These are phyloP conservation scores for Danio jaintianensis DNA, from an alignment of 2,797 vertebrate species.

Conservation along the genomic window DNA sequence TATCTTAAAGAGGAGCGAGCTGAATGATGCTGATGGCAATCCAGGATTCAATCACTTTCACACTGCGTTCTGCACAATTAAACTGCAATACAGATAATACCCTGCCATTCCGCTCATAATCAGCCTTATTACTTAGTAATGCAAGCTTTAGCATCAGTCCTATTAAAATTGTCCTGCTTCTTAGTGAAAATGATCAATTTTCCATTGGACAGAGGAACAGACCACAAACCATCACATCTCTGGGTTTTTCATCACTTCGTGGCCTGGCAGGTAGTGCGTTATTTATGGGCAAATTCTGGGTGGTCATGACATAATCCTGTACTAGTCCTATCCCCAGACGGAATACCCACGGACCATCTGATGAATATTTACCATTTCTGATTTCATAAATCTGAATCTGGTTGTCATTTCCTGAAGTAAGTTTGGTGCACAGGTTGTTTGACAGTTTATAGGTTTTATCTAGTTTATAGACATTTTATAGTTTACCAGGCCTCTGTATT, in stretches of 20 bases:
- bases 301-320: neutral
- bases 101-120: slow-evolving; percentile 82
- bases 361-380: neutral
- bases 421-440: neutral
- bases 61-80: slow-evolving; percentile 85
- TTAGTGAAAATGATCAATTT: slow-evolving; percentile 71
- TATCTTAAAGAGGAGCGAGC: slow-evolving; percentile 80
- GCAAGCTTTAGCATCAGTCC: slow-evolving; percentile 77
- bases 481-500: neutral
- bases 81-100: slow-evolving; percentile 85
- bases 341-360: slow-evolving; percentile 11
- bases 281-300: neutral
- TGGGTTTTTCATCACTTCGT: neutral
- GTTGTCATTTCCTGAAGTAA: neutral
- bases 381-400: neutral
- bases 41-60: slow-evolving; percentile 84
- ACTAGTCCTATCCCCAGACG: neutral
- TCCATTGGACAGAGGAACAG: slow-evolving; percentile 6
- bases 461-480: neutral
- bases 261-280: neutral
- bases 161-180: slow-evolving; percentile 78
- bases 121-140: slow-evolving; percentile 83
- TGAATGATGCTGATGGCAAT: slow-evolving; percentile 83
- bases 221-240: neutral
- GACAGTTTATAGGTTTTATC: neutral